Conservation (phyloP, 2,888 invertebrate species). For the Pyrgus malvae region DNA sequence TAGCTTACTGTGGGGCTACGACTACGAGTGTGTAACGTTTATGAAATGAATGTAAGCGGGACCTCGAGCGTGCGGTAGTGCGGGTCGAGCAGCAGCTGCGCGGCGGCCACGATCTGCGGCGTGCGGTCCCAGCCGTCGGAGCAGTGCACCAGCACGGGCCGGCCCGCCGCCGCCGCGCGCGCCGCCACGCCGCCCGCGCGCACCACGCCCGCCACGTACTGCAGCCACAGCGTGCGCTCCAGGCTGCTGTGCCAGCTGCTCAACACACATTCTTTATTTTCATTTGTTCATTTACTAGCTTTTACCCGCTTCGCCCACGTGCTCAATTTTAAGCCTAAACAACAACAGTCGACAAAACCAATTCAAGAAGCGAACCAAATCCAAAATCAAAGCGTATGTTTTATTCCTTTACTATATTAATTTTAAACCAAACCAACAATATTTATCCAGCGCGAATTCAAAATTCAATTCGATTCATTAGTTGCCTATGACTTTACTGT, state of each 20-base stretch:
- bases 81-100: slow-evolving; percentile 95
- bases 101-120: slow-evolving; percentile 96
- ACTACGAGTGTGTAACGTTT: background rate
- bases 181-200: slow-evolving; percentile 91
- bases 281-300: no score
- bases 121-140: slow-evolving; percentile 99
- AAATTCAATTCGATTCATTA: no score
- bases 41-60: background rate
- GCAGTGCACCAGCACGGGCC: slow-evolving; percentile 98
- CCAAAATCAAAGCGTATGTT: no score
- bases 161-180: slow-evolving; percentile 90
- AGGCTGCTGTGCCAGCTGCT: slow-evolving; percentile 93
- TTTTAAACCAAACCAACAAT: no score
- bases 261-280: slow-evolving; percentile 27
- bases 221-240: slow-evolving; percentile 95
- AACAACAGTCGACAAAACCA: no score
- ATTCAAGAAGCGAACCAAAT: no score
- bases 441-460: no score
- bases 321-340: no score
- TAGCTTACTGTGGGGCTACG: background rate
- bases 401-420: no score
- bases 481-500: no score
- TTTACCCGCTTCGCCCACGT: no score
- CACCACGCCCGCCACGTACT: slow-evolving; percentile 92
- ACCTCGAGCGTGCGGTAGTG: slow-evolving; percentile 96